Evolutionary conservation across 1,140 invertebrate species (phyloP).

Genomic region (Maconellicoccus hirsutus): DNA sequence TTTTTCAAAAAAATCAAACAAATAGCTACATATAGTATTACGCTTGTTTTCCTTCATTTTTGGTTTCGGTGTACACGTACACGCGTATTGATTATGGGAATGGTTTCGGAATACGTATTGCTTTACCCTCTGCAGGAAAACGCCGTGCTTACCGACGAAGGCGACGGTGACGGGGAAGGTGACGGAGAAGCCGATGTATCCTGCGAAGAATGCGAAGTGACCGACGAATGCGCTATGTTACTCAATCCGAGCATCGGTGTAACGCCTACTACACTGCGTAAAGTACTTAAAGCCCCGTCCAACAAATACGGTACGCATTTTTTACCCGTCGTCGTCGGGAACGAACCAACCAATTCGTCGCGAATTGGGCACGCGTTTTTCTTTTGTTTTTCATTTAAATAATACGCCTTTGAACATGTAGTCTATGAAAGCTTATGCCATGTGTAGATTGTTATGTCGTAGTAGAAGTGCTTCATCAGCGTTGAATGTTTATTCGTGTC

Average conservation of each 20-base stretch:
- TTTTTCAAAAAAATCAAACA: too few species aligned
- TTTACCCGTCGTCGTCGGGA: too few species aligned
- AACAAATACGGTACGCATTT: constrained; percentile 25
- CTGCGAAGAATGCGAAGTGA: constrained; percentile 47
- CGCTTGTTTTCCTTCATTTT: neutral
- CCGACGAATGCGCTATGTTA: constrained; percentile 74
- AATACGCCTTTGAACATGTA: too few species aligned
- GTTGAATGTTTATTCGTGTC: too few species aligned
- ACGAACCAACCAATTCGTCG: neutral
- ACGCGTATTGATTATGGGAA: constrained; percentile 15
- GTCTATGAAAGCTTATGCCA: too few species aligned
- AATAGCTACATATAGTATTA: neutral
- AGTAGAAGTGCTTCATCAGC: too few species aligned
- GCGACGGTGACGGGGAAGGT: constrained; percentile 42
- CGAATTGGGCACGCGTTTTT: neutral
- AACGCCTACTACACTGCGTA: constrained; percentile 25
- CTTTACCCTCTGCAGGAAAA: constrained; percentile 39
- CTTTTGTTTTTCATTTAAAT: too few species aligned
- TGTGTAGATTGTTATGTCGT: too few species aligned
- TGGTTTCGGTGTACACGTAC: neutral
- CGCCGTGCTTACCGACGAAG: constrained; percentile 35
- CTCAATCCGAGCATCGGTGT: constrained; percentile 45
- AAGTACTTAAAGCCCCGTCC: constrained; percentile 26
- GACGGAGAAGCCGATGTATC: constrained; percentile 49
- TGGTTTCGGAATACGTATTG: constrained; percentile 27